phyloP scores from a whole-genome alignment of 92 coral and sea anemone genomes.

The Palythoa heliodiscus region DNA sequence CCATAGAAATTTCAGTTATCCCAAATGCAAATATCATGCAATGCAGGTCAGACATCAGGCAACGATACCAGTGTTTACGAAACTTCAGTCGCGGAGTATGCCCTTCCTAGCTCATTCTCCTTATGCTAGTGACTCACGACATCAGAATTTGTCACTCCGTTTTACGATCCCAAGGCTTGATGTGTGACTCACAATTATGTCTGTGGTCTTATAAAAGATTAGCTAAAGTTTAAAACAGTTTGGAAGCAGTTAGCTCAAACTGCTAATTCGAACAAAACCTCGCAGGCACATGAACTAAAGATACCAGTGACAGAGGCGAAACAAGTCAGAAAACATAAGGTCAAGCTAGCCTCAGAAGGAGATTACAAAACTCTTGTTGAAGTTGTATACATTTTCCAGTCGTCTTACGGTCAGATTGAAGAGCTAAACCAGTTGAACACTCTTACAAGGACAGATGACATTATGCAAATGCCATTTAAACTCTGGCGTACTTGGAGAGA shows the following conservation, averaged over 20 bases:
- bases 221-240: no score
- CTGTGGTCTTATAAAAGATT: conserved; percentile 59
- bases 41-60: no score
- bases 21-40: not conserved
- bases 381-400: conserved; percentile 64
- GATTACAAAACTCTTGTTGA: conserved; percentile 51
- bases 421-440: conserved; percentile 12
- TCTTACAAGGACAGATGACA: conserved; percentile 38
- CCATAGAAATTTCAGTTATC: not conserved
- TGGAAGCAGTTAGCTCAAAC: no score
- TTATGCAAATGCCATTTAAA: conserved; percentile 53
- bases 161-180: not conserved
- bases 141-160: not conserved
- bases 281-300: conserved; percentile 63
- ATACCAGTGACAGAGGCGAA: conserved; percentile 60
- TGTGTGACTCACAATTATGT: conserved; percentile 47
- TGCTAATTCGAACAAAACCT: no score
- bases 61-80: not conserved
- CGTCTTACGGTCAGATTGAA: conserved; percentile 55
- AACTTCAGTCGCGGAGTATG: not conserved
- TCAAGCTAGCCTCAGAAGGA: conserved; percentile 56
- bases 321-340: conserved; percentile 46
- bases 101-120: not conserved
- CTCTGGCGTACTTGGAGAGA: conserved; percentile 63
- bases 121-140: not conserved